Conservation (phyloP, 2,888 invertebrate genomes). For the Aspidiotus destructor region DNA sequence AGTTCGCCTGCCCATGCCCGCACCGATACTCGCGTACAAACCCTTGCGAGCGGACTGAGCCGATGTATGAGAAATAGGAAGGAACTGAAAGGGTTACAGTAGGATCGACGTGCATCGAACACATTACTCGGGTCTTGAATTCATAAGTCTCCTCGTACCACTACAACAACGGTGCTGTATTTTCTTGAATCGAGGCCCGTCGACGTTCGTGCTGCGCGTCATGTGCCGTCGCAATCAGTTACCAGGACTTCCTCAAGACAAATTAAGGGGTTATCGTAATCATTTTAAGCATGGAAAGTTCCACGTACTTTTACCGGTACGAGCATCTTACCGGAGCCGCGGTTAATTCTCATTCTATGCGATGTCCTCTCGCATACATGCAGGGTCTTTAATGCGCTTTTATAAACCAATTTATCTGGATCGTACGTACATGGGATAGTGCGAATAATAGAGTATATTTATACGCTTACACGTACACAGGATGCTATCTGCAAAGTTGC, state of each 20-base stretch:
- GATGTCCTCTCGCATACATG: not conserved
- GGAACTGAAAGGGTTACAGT: not conserved
- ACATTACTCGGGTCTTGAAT: not conserved
- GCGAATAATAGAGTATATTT: not conserved
- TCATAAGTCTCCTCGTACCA: not conserved
- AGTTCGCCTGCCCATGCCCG: not conserved
- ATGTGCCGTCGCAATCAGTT: not conserved
- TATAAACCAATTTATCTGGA: not conserved
- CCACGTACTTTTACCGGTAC: not conserved
- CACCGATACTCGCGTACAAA: not conserved
- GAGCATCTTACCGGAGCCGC: not conserved
- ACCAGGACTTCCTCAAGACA: not conserved
- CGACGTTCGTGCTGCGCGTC: no score
- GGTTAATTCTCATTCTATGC: not conserved
- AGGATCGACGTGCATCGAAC: not conserved
- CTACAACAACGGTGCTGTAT: no score
- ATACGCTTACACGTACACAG: not conserved
- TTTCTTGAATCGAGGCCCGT: no score
- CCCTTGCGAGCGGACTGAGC: not conserved
- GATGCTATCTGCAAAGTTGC: not conserved
- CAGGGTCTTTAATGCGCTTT: not conserved
- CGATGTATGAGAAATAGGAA: not conserved
- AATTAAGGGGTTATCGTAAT: conserved; percentile 2
- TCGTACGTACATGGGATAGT: not conserved
- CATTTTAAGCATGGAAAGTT: not conserved